Conservation (phyloP, 2,797 vertebrate species). For the Cheirogaleus major region DNA sequence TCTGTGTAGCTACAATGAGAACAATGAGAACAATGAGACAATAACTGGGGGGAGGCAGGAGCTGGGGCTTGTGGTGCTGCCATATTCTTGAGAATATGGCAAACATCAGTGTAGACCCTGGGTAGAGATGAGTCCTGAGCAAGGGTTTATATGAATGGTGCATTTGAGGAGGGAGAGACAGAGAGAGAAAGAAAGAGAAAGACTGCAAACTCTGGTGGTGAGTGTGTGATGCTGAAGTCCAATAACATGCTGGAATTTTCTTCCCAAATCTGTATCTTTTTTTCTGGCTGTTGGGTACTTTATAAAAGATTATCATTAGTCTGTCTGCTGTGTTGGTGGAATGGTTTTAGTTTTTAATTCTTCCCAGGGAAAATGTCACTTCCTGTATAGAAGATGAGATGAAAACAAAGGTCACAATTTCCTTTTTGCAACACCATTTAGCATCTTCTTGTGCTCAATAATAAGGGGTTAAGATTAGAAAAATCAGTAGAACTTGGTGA, state of each 20-base stretch:
- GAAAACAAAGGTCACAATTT: background rate
- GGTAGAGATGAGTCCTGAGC: background rate
- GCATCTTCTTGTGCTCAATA: background rate
- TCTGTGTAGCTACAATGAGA: background rate
- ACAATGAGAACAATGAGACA: background rate
- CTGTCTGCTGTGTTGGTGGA: background rate
- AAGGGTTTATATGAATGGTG: background rate
- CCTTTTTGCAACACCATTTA: background rate
- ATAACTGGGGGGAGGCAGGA: accelerated
- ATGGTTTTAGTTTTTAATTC: background rate
- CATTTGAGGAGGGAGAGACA: background rate
- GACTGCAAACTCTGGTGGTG: background rate
- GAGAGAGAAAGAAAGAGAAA: too few relatives aligned
- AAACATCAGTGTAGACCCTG: background rate
- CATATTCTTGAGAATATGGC: background rate
- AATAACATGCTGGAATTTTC: background rate
- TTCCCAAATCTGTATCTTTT: background rate
- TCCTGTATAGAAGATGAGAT: background rate
- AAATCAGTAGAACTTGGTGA: background rate
- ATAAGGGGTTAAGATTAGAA: background rate
- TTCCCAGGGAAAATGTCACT: background rate
- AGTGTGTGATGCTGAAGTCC: background rate
- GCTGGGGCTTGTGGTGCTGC: background rate
- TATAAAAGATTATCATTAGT: background rate
- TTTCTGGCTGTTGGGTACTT: background rate